Evolutionary conservation across 2,888 invertebrate genomes (phyloP).

Genomic region (Thera britannica): DNA sequence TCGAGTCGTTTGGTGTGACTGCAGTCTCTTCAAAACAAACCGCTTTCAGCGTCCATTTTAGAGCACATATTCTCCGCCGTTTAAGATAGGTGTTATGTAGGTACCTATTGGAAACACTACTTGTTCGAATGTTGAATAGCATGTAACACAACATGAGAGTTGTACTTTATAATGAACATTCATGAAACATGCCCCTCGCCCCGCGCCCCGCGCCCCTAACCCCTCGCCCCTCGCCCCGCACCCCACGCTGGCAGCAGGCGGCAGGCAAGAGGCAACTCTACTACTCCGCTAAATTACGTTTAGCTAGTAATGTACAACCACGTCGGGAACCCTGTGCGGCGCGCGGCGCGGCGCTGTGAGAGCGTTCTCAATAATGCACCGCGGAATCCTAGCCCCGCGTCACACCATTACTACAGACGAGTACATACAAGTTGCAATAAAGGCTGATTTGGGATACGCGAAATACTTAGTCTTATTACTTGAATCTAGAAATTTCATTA

Average conservation of each 20-base stretch:
- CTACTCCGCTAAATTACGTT: background rate
- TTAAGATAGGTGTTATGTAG: background rate
- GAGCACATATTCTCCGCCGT: background rate
- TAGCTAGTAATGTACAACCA: background rate
- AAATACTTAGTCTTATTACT: no score
- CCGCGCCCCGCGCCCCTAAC: no score
- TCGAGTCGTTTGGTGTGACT: no score
- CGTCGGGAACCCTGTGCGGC: background rate
- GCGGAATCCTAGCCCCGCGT: background rate
- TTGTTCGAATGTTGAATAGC: background rate
- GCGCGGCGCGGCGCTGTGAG: background rate
- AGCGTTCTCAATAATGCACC: slow-evolving; percentile 11
- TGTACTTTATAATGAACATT: slow-evolving; percentile 5
- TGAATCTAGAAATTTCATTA: no score
- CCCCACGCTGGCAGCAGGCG: background rate
- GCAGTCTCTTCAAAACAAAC: no score
- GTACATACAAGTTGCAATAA: background rate
- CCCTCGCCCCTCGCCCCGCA: no score
- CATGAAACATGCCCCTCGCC: background rate
- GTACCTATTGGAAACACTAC: background rate
- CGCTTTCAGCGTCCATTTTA: no score
- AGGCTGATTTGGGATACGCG: no score
- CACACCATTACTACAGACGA: background rate
- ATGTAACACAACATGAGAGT: background rate
- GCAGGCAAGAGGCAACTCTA: background rate